Percentiles rank a stretch among this genome's conserved stretches.
Evolutionary conservation across 2,797 vertebrate species (phyloP).

Genomic region (Hippoglossus hippoglossus): DNA sequence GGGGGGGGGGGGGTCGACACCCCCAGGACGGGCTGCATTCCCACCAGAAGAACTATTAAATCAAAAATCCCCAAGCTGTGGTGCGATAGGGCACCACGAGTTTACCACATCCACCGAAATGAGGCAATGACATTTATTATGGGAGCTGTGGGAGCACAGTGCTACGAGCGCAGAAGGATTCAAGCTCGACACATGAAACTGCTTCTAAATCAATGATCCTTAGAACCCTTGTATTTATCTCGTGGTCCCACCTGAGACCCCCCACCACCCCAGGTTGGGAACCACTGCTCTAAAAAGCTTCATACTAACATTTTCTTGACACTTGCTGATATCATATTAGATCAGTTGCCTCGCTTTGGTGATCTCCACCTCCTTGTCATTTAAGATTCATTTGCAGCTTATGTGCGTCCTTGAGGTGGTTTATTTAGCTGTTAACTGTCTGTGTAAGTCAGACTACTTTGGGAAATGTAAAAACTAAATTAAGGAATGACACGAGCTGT

Average conservation of each 20-base stretch:
- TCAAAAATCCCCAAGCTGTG: conserved; percentile 14
- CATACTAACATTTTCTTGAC: neutral
- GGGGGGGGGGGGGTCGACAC: conserved; percentile 19
- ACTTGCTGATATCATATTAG: neutral
- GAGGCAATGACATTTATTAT: conserved; percentile 3
- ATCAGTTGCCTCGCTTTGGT: neutral
- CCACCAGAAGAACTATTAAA: conserved; percentile 10
- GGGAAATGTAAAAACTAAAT: conserved; percentile 27
- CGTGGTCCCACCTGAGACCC: neutral
- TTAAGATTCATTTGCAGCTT: conserved; percentile 5
- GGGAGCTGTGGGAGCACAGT: neutral
- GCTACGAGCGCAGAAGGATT: neutral
- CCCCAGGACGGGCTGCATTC: conserved; percentile 16
- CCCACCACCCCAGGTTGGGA: too few relatives aligned
- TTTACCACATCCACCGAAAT: neutral
- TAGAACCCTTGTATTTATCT: neutral
- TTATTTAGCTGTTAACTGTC: conserved; percentile 31
- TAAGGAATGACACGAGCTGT: conserved; percentile 13
- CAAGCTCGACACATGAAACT: neutral
- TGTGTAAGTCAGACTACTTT: conserved; percentile 7
- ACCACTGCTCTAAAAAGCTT: neutral
- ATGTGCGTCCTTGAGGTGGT: conserved; percentile 5
- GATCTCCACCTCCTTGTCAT: neutral
- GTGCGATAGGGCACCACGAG: neutral
- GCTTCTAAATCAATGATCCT: neutral